These are phyloP conservation scores for Casuarius casuarius DNA, from an alignment of 2,113 vertebrate genomes.

Conservation along the genomic window DNA sequence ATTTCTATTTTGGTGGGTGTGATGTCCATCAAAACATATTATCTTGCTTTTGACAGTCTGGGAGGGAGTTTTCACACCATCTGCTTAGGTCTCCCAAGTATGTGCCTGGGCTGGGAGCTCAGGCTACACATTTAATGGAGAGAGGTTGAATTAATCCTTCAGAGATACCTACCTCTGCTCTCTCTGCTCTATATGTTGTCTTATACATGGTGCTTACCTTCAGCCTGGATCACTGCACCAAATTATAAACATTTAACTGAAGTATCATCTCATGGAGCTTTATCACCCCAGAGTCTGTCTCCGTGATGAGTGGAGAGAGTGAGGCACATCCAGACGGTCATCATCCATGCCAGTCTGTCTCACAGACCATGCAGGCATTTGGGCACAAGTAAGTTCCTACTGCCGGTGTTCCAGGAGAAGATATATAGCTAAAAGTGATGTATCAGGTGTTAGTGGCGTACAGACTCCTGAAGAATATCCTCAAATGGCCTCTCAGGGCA, in stretches of 20 bases:
- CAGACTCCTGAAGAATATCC: not conserved
- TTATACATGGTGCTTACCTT: not conserved
- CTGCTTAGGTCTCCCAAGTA: not conserved
- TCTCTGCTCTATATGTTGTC: not conserved
- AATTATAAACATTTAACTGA: not conserved
- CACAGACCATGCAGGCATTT: not conserved
- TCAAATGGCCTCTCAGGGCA: not conserved
- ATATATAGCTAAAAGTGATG: not conserved
- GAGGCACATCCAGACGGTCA: not conserved
- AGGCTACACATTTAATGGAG: not conserved
- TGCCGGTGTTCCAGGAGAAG: not conserved
- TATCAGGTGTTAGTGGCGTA: not conserved
- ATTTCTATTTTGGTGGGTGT: slow-evolving; percentile 1
- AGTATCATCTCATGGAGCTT: not conserved
- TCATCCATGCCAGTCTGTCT: not conserved
- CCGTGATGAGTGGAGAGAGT: not conserved
- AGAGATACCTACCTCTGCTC: not conserved
- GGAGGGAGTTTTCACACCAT: slow-evolving; percentile 40
- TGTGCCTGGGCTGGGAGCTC: not conserved
- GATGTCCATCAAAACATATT: slow-evolving; percentile 34
- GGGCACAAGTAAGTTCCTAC: not conserved
- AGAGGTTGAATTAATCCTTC: not conserved
- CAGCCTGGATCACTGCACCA: not conserved
- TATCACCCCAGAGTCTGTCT: not conserved
- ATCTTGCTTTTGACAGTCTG: slow-evolving; percentile 29